Base-by-base conservation (phyloP, 1,140 invertebrate genomes). In the Lasioglossum baleicum region DNA sequence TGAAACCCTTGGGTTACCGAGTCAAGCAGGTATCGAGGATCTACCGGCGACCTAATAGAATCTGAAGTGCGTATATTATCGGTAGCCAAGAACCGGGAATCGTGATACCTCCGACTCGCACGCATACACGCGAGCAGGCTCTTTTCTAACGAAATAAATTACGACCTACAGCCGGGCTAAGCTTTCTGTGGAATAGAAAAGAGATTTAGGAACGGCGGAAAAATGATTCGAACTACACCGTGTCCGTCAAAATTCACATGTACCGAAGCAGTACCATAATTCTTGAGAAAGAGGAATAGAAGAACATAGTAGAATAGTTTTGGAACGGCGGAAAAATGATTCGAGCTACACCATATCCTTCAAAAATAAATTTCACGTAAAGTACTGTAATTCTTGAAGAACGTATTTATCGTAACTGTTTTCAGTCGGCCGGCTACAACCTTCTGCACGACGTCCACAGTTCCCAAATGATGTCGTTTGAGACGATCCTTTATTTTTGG, bases 1-100 rank as follows among this genome's bases (percentile, higher is more conserved):
- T 83, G 83, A 84, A 88, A 88, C 87, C 83, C 83, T 86, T 87
- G 81, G 85, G 87, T 88, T 83, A 85, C 77, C 72, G 88, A 86
- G 80, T 73, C 80, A 87, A 84, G 83, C 88, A 88, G 87, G 82
- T 88, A 87, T 87, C 82, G 88, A 81, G 80, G 64, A 86, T 79
- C 64, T 85, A 75, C 77, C 70, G 84, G 73, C 78, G 80, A 81
- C 74, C 65, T 84, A 74, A 79, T 80, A 74, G 78, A 80, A 74
- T 68, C 64, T 67, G 72, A 80, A 61, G 83, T 42, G 78, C 65
- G 82, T 80, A 74, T 81, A 84, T 85, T 80, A 81, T 84, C 83
- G 75, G 83, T 85, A 85, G 83, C 83, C 82, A 74, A 51, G 65
- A 75, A 81, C 77, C 78, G 31, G 78, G 78, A 80, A 75, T 75